phyloP scores from a whole-genome alignment of 2,888 invertebrate genomes.

The Drosophila kuntzei region DNA sequence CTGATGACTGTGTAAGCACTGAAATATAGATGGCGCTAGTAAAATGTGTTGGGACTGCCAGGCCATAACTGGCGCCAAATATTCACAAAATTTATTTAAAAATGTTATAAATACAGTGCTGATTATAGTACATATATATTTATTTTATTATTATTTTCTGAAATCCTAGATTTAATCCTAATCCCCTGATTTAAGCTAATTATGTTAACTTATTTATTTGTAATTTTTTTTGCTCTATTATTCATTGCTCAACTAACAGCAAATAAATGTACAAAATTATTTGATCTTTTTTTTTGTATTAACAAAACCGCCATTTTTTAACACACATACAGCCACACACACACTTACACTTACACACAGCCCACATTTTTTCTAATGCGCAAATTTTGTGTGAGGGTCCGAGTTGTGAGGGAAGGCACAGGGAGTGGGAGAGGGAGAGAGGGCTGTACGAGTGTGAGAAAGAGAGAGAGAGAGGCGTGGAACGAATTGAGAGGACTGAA shows the following conservation, averaged over 20 bases:
- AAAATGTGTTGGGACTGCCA: not conserved
- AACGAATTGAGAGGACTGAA: conserved; percentile 34
- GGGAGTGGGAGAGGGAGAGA: conserved; percentile 1
- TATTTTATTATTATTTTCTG: not conserved
- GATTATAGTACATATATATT: too few relatives aligned
- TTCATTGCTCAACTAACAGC: not conserved
- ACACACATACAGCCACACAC: conserved; percentile 16
- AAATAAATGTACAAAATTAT: conserved; percentile 25
- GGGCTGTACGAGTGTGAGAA: not conserved
- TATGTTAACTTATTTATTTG: too few relatives aligned
- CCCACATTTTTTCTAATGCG: conserved; percentile 76
- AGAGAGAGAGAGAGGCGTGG: conserved; percentile 29
- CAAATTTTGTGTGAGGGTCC: conserved; percentile 57
- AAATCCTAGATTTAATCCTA: too few relatives aligned
- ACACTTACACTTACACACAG: conserved; percentile 21
- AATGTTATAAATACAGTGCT: not conserved
- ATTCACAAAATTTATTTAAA: too few relatives aligned
- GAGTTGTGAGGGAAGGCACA: conserved; percentile 27
- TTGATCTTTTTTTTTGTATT: conserved; percentile 26
- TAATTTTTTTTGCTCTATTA: too few relatives aligned
- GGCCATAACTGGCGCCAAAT: not conserved
- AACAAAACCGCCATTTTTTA: conserved; percentile 59
- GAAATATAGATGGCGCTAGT: conserved; percentile 2
- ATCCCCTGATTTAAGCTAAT: conserved; percentile 1
- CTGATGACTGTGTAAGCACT: not conserved